These are phyloP conservation scores for Xiphophorus hellerii DNA, from an alignment of 2,113 vertebrate species.

Conservation along the genomic window DNA sequence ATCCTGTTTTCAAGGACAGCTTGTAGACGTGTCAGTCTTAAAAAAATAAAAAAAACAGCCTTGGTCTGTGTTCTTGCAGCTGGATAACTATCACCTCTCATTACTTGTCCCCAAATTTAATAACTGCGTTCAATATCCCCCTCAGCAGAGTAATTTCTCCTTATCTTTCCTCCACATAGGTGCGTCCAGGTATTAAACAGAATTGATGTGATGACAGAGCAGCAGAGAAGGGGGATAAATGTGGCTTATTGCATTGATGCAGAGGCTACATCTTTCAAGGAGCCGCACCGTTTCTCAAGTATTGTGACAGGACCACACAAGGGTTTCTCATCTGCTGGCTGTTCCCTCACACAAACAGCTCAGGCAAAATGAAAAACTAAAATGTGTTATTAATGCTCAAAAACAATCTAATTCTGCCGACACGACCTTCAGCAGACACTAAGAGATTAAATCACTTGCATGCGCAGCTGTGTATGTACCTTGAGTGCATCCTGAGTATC, in stretches of 20 bases:
- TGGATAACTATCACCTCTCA: constrained; percentile 63
- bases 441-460: neutral
- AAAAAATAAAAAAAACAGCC: constrained; percentile 6
- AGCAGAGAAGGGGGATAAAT: constrained; percentile 27
- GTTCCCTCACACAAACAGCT: constrained; percentile 36
- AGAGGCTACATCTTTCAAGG: constrained; percentile 34
- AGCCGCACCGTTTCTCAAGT: constrained; percentile 46
- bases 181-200: constrained; percentile 55
- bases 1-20: constrained; percentile 6
- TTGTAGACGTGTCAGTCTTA: constrained; percentile 34
- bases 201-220: constrained; percentile 36
- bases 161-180: constrained; percentile 61
- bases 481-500: constrained; percentile 95
- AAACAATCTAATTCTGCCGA: neutral
- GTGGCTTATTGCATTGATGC: constrained; percentile 37
- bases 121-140: constrained; percentile 64
- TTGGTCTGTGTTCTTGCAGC: constrained; percentile 46
- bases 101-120: constrained; percentile 63
- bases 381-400: constrained; percentile 18
- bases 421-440: constrained; percentile 2
- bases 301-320: constrained; percentile 48
- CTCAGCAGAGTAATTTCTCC: constrained; percentile 54
- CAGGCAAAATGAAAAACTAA: constrained; percentile 14
- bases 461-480: constrained; percentile 68
- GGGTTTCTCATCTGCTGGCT: constrained; percentile 28